Conservation (phyloP, 2,113 vertebrate species). For the Sinocyclocheilus rhinocerous region DNA sequence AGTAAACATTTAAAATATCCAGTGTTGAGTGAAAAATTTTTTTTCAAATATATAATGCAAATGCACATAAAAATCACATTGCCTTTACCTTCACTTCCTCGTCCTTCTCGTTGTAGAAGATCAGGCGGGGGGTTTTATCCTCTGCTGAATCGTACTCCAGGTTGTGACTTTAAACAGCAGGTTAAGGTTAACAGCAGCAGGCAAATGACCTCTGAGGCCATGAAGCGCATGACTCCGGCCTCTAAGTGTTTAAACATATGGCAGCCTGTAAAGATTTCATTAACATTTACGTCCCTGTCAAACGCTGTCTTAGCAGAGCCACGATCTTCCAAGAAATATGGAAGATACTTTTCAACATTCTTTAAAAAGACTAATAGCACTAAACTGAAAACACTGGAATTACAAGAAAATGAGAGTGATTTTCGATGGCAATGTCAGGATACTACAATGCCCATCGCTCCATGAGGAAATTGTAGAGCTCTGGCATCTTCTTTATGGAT, state of each 20-base stretch:
- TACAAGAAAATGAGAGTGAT: background rate
- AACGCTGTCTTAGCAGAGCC: background rate
- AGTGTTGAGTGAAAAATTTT: background rate
- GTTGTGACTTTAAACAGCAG: constrained; percentile 71
- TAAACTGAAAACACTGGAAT: background rate
- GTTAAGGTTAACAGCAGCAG: constrained; percentile 66
- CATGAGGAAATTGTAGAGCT: constrained; percentile 78
- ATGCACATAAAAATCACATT: background rate
- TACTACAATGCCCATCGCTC: constrained; percentile 80
- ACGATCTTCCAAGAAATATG: background rate
- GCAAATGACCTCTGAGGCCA: background rate
- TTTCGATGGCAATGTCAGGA: constrained; percentile 64
- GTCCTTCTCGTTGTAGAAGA: constrained; percentile 77
- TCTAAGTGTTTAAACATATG: constrained; percentile 30
- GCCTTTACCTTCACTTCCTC: constrained; percentile 76
- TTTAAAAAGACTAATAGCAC: background rate
- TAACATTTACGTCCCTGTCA: background rate
- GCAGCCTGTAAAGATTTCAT: constrained; percentile 34
- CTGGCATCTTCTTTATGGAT: constrained; percentile 81
- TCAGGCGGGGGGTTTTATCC: constrained; percentile 74
- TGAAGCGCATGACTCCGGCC: background rate
- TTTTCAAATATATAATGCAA: background rate
- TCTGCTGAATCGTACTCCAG: constrained; percentile 78
- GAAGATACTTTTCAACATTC: background rate
- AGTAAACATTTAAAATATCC: background rate